These are phyloP conservation scores for Cebidichthys violaceus DNA, from an alignment of 2,113 vertebrate species.

Conservation along the genomic window DNA sequence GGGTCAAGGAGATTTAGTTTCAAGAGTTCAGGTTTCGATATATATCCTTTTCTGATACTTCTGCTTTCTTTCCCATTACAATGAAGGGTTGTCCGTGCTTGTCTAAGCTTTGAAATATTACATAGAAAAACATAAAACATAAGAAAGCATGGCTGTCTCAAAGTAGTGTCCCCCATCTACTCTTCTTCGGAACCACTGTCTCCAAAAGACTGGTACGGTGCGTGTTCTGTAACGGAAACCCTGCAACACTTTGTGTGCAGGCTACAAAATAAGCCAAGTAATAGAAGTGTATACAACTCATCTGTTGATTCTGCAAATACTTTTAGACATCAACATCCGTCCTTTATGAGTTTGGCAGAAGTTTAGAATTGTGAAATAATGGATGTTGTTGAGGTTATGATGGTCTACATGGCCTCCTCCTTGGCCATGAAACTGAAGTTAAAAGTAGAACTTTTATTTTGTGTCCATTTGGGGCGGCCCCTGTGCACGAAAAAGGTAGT, in stretches of 20 bases:
- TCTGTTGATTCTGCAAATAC: constrained; percentile 23
- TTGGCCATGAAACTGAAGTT: neutral
- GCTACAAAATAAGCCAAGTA: neutral
- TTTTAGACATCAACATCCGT: constrained; percentile 19
- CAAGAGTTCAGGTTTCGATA: neutral
- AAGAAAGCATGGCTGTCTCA: neutral
- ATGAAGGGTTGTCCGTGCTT: neutral
- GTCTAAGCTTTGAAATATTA: neutral
- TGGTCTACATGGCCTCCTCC: neutral
- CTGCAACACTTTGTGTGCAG: neutral
- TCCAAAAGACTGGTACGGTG: neutral
- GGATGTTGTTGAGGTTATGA: neutral
- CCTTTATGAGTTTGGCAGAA: constrained; percentile 49
- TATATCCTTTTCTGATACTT: neutral
- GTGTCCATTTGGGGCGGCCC: too few relatives aligned
- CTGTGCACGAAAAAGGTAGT: too few relatives aligned
- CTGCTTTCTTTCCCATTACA: neutral
- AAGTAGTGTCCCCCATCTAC: neutral
- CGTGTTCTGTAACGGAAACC: neutral
- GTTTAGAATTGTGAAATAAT: neutral
- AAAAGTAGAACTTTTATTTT: too few relatives aligned
- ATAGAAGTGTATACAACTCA: constrained; percentile 11
- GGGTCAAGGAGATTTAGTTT: neutral
- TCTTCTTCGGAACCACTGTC: neutral
- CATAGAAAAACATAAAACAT: neutral